Evolutionary conservation across 2,888 invertebrate genomes (phyloP).

Genomic region (Ptilodon capucinus): DNA sequence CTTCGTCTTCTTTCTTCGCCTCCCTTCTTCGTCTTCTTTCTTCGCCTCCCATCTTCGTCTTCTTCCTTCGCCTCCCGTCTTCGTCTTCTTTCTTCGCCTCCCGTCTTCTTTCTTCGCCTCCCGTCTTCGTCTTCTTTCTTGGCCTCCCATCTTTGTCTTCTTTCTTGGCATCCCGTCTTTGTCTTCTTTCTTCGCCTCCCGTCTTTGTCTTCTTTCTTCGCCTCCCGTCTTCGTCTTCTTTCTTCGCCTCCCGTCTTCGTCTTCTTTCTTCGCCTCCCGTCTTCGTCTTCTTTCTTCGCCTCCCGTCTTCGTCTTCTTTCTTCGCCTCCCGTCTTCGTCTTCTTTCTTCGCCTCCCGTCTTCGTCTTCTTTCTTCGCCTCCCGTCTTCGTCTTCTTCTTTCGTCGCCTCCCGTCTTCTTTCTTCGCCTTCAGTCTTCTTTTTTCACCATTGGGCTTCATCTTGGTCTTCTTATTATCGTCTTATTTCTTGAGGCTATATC

Average conservation of each 20-base stretch:
- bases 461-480: conserved; percentile 1
- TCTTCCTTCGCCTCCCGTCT: conserved; percentile 17
- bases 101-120: conserved; percentile 4
- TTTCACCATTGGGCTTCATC: conserved; percentile 5
- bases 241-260: conserved; percentile 5
- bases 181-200: conserved; percentile 9
- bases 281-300: conserved; percentile 8
- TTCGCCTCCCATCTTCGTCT: conserved; percentile 6
- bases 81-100: conserved; percentile 2
- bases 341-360: conserved; percentile 3
- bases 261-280: conserved; percentile 4
- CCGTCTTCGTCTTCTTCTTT: conserved; percentile 7
- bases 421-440: conserved; percentile 1
- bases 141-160: conserved; percentile 9
- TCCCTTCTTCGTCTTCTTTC: conserved; percentile 11
- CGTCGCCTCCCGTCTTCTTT: conserved; percentile 4
- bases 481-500: too few relatives aligned
- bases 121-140: conserved; percentile 9
- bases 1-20: conserved; percentile 8
- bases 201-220: conserved; percentile 11
- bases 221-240: conserved; percentile 1
- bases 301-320: neutral
- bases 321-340: conserved; percentile 7
- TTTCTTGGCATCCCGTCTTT: conserved; percentile 9
- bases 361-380: conserved; percentile 6